These are phyloP conservation scores for Hydraecia micacea DNA, from an alignment of 2,888 invertebrate species.

Conservation along the genomic window DNA sequence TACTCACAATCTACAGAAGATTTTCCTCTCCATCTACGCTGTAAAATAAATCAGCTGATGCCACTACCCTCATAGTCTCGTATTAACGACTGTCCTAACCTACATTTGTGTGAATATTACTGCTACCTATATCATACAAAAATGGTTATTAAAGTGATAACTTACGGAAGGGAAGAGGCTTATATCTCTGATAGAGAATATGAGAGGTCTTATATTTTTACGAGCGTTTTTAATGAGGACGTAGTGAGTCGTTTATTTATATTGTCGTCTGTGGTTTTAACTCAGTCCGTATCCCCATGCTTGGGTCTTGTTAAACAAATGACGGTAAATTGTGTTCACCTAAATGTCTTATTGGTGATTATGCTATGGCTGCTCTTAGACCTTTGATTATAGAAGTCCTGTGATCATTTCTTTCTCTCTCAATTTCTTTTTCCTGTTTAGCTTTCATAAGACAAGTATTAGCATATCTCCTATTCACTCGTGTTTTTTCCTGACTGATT, in stretches of 20 bases:
- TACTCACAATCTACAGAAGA: conserved; percentile 32
- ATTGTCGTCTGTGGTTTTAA: conserved; percentile 40
- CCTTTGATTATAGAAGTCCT: background rate
- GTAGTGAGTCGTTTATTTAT: conserved; percentile 50
- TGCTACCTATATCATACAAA: conserved; percentile 62
- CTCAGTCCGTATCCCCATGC: background rate
- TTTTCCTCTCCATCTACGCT: conserved; percentile 49
- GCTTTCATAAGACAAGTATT: background rate
- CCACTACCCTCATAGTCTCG: conserved; percentile 59
- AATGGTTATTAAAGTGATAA: conserved; percentile 64
- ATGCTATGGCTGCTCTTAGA: background rate
- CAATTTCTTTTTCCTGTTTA: background rate
- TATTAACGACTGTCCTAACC: conserved; percentile 62
- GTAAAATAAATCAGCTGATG: conserved; percentile 62
- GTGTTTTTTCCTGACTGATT: background rate
- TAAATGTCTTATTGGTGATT: background rate
- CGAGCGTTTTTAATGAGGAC: conserved; percentile 58
- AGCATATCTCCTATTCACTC: background rate
- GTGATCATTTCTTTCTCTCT: background rate
- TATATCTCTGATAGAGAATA: conserved; percentile 62
- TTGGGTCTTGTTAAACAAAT: conserved; percentile 2
- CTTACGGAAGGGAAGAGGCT: conserved; percentile 60
- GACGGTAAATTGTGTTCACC: background rate
- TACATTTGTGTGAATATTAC: conserved; percentile 62
- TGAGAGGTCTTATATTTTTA: conserved; percentile 62